phyloP scores from a whole-genome alignment of 2,888 invertebrate species.

The Acheta domesticus region DNA sequence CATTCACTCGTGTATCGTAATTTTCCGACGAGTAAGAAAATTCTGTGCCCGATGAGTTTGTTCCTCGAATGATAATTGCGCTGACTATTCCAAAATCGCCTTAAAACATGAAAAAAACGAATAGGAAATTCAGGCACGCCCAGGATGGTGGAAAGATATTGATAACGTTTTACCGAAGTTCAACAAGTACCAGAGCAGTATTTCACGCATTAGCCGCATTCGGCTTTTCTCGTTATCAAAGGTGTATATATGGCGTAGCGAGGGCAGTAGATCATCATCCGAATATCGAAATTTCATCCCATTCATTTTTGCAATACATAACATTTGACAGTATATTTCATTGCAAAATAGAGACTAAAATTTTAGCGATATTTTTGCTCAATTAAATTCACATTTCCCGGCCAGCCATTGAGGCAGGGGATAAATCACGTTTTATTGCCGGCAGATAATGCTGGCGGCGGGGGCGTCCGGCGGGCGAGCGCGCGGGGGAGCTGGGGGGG shows the following conservation, averaged over 20 bases:
- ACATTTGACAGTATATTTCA: conserved; percentile 18
- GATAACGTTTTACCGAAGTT: background rate
- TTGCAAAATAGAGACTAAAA: conserved; percentile 18
- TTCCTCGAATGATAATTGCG: background rate
- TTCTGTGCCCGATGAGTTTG: too few relatives aligned
- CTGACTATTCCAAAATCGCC: background rate
- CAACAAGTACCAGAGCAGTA: background rate
- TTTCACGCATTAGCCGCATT: background rate
- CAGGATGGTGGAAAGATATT: background rate
- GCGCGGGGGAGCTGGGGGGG: background rate
- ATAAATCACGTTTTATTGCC: conserved; percentile 18
- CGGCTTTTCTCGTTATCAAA: background rate
- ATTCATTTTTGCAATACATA: background rate
- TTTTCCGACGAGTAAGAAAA: too few relatives aligned
- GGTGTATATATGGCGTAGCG: background rate
- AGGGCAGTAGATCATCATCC: background rate
- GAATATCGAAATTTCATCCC: background rate
- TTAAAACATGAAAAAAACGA: background rate
- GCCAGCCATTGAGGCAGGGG: background rate
- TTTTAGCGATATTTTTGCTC: conserved; percentile 24
- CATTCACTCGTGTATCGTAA: too few relatives aligned
- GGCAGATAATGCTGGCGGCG: background rate
- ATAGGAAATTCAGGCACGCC: background rate
- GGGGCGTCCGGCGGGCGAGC: background rate
- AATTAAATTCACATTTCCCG: conserved; percentile 24